phyloP scores from a whole-genome alignment of 1,140 invertebrate genomes.

The Drosophila quadrilineata region DNA sequence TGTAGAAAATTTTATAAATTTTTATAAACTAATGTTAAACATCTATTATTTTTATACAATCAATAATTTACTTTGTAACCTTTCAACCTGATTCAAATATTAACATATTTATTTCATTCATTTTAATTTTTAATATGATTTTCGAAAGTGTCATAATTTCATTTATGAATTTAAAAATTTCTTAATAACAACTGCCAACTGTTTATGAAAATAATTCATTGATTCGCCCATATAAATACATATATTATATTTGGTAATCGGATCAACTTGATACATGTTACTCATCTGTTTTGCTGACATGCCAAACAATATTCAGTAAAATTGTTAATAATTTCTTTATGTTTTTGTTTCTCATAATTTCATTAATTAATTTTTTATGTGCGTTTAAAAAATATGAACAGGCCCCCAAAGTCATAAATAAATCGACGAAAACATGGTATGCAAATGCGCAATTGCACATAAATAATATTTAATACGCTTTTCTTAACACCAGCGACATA shows the following conservation, averaged over 20 bases:
- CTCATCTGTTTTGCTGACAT: background rate
- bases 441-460: conserved; percentile 40
- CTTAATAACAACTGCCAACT: conserved; percentile 18
- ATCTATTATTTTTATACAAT: too few species aligned
- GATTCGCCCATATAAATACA: background rate
- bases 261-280: conserved; percentile 50
- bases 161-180: too few species aligned
- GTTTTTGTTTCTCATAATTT: conserved; percentile 3
- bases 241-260: conserved; percentile 45
- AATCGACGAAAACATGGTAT: conserved; percentile 41
- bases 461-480: conserved; percentile 50
- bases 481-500: conserved; percentile 33
- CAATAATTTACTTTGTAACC: too few species aligned
- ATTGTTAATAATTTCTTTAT: too few species aligned
- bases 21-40: too few species aligned
- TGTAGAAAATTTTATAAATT: too few species aligned
- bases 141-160: too few species aligned
- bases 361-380: conserved; percentile 56
- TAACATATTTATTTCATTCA: too few species aligned
- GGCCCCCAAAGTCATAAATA: conserved; percentile 62
- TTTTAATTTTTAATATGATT: too few species aligned
- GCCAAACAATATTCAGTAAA: background rate
- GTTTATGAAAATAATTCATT: too few species aligned
- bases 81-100: too few species aligned
- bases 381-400: conserved; percentile 55